Evolutionary conservation across 1,140 invertebrate genomes (phyloP).

Genomic region (Heliconius melpomene): DNA sequence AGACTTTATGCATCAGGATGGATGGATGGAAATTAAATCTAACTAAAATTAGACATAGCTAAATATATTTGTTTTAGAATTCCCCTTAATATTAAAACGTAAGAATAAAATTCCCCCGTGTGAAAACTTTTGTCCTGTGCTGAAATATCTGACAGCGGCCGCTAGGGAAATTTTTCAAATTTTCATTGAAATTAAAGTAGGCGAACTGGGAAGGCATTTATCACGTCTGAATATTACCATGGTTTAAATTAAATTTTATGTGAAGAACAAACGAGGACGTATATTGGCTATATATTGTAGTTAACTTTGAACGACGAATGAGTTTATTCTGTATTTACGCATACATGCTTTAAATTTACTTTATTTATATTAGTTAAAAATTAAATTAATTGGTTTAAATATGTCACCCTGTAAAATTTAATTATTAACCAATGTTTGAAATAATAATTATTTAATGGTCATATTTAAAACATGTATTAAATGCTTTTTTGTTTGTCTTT

Average conservation of each 20-base stretch:
- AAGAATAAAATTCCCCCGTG: constrained; percentile 14
- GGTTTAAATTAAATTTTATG: constrained; percentile 53
- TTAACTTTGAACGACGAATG: constrained; percentile 28
- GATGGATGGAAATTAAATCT: neutral
- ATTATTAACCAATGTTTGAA: no score
- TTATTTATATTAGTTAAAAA: neutral
- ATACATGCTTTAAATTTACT: neutral
- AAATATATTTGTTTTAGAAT: neutral
- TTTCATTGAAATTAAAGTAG: constrained; percentile 70
- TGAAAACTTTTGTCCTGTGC: constrained; percentile 33
- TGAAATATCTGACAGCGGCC: constrained; percentile 51
- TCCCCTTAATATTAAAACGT: neutral
- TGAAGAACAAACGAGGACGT: constrained; percentile 27
- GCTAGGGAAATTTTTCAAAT: constrained; percentile 75
- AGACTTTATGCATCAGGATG: no score
- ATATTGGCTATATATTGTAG: constrained; percentile 32
- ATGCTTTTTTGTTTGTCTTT: no score
- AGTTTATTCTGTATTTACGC: neutral
- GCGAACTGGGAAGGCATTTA: constrained; percentile 62
- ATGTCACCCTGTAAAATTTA: no score
- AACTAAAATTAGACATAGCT: neutral
- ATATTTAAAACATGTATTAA: no score
- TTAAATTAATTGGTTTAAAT: no score
- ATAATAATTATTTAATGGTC: no score
- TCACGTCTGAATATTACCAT: constrained; percentile 52